Evolutionary conservation across 1,140 invertebrate species (phyloP).

Genomic region (Telenomus remus): DNA sequence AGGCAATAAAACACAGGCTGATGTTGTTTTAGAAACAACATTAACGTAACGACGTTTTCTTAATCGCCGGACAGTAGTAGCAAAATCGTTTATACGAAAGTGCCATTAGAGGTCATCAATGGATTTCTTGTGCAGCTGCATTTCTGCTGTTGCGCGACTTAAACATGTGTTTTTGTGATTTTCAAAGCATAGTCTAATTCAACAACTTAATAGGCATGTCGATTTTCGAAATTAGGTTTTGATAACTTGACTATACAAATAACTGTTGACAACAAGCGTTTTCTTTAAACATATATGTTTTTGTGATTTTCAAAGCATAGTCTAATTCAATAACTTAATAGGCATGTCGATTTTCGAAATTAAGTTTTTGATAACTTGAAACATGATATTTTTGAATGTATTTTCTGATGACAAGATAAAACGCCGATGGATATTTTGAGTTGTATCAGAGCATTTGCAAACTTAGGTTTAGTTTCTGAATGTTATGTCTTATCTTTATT

Average conservation of each 20-base stretch:
- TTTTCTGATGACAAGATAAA: no score
- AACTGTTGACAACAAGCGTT: no score
- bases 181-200: constrained; percentile 29
- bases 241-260: not conserved
- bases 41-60: constrained; percentile 12
- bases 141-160: constrained; percentile 17
- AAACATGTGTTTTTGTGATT: constrained; percentile 33
- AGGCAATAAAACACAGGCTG: not conserved
- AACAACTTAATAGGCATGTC: constrained; percentile 24
- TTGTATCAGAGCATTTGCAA: no score
- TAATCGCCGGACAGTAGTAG: constrained; percentile 3
- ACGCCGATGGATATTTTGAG: no score
- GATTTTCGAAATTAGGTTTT: constrained; percentile 10
- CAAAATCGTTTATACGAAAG: constrained; percentile 17
- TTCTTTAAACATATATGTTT: constrained; percentile 29
- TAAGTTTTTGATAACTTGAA: not conserved
- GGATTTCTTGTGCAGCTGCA: constrained; percentile 16
- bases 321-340: constrained; percentile 26
- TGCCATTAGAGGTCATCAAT: constrained; percentile 30
- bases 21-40: not conserved
- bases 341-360: constrained; percentile 25
- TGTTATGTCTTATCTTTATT: not conserved
- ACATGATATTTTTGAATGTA: no score
- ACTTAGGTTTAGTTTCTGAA: not conserved
- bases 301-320: constrained; percentile 29